Conservation (phyloP, 2,888 invertebrate species). For the Labia minor region DNA sequence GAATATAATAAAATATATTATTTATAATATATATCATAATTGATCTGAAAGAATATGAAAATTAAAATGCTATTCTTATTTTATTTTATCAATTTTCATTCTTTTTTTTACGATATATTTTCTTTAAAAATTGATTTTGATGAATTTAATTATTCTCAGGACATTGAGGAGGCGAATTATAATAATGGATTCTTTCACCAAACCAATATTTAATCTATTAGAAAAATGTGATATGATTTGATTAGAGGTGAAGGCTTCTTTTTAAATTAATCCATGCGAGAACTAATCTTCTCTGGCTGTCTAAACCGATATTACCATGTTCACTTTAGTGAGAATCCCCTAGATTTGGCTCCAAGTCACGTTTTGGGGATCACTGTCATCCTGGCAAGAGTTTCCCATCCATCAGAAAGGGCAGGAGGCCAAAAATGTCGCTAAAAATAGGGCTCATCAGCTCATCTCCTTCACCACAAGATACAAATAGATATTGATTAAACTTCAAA, state of each 20-base stretch:
- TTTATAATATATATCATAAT: no score
- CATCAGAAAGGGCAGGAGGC: not conserved
- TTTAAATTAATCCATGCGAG: conserved; percentile 1
- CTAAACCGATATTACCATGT: conserved; percentile 13
- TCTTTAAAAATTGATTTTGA: not conserved
- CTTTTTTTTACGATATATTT: not conserved
- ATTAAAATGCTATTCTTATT: no score
- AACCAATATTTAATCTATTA: conserved; percentile 5
- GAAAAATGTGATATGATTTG: conserved; percentile 13
- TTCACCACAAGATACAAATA: not conserved
- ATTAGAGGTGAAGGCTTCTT: not conserved
- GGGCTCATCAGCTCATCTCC: not conserved
- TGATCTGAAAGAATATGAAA: no score
- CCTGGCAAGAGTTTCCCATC: conserved; percentile 14
- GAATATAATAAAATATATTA: no score
- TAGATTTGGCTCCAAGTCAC: conserved; percentile 18
- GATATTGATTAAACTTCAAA: conserved; percentile 4
- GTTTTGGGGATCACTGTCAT: conserved; percentile 22
- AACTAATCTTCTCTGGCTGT: conserved; percentile 13
- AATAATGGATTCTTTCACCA: not conserved
- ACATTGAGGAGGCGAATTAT: not conserved
- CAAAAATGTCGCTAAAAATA: conserved; percentile 7
- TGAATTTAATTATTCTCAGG: not conserved
- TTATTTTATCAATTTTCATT: not conserved
- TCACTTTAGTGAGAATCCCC: conserved; percentile 19